A percentile compares a stretch with the other conserved stretches of the same genome.
Evolutionary conservation across 2,797 vertebrate genomes (phyloP).

Genomic region (Lepus townsendii): DNA sequence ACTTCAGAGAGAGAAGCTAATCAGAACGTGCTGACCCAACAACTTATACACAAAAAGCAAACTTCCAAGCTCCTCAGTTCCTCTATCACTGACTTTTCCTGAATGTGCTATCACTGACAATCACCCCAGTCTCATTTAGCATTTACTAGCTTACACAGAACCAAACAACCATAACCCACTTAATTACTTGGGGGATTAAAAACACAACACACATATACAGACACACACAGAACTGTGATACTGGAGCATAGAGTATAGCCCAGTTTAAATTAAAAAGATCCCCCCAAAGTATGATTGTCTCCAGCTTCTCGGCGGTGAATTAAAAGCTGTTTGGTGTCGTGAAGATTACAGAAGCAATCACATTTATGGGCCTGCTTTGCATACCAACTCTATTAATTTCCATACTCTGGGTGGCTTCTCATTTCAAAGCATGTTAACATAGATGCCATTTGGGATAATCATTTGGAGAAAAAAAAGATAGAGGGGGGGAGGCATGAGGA

Average conservation of each 20-base stretch:
- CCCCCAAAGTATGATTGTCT: conserved; percentile 80
- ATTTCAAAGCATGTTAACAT: conserved; percentile 82
- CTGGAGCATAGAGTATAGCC: conserved; percentile 68
- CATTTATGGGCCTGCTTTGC: conserved; percentile 84
- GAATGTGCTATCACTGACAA: conserved; percentile 74
- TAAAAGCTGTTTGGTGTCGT: conserved; percentile 85
- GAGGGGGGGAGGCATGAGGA: not conserved
- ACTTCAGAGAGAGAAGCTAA: conserved; percentile 21
- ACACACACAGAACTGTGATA: conserved; percentile 66
- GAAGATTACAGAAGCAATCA: conserved; percentile 87
- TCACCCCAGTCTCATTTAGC: conserved; percentile 73
- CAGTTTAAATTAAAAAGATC: conserved; percentile 84
- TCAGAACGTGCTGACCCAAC: conserved; percentile 65
- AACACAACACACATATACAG: not conserved
- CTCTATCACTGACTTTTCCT: conserved; percentile 53
- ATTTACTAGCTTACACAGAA: conserved; percentile 79
- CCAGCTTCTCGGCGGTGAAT: conserved; percentile 84
- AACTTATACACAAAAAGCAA: conserved; percentile 53
- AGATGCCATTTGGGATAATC: conserved; percentile 79
- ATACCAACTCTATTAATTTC: conserved; percentile 87
- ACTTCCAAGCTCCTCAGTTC: conserved; percentile 48
- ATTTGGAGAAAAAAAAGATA: conserved; percentile 62
- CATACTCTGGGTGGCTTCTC: conserved; percentile 75
- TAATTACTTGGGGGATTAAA: conserved; percentile 82
- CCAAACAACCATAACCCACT: conserved; percentile 65